phyloP scores from a whole-genome alignment of 2,797 vertebrate species.

The Adrianichthys oophorus region DNA sequence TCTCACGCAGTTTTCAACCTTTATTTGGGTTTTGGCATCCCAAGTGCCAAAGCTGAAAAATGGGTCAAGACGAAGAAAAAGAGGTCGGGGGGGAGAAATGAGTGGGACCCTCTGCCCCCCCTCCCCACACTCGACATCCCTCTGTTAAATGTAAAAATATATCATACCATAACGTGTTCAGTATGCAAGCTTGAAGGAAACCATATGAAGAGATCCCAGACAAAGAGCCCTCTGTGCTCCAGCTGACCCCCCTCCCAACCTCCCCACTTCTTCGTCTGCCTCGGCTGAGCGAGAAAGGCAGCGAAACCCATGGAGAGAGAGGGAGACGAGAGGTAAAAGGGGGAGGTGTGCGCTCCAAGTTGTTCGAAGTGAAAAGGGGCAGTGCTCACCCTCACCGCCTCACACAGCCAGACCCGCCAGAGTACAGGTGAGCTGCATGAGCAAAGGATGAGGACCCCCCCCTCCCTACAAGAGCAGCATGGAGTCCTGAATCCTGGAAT shows the following conservation, averaged over 20 bases:
- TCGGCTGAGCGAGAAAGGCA: conserved; percentile 42
- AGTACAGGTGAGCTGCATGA: conserved; percentile 73
- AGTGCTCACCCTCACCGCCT: conserved; percentile 58
- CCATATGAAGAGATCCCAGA: conserved; percentile 84
- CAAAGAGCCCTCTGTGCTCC: conserved; percentile 85
- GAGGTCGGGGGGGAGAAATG: conserved; percentile 11
- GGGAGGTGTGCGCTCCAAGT: conserved; percentile 54
- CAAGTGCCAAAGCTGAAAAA: conserved; percentile 50
- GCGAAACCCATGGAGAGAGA: conserved; percentile 20
- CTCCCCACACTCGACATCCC: conserved; percentile 59
- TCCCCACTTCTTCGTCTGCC: conserved; percentile 68
- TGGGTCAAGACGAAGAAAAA: conserved; percentile 41
- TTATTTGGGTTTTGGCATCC: conserved; percentile 46
- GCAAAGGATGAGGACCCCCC: conserved; percentile 2
- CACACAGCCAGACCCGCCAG: conserved; percentile 64
- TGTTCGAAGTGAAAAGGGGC: conserved; percentile 70
- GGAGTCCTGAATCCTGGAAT: conserved; percentile 29
- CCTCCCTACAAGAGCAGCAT: conserved; percentile 27
- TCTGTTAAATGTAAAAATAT: conserved; percentile 83
- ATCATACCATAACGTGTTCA: conserved; percentile 85
- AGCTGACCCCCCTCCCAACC: conserved; percentile 72
- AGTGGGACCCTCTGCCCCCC: conserved; percentile 55
- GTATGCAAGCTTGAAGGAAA: conserved; percentile 85
- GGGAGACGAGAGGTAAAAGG: conserved; percentile 53
- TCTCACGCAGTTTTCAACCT: conserved; percentile 35